Percentiles rank a stretch among this genome's conserved stretches.
Evolutionary conservation across 1,140 invertebrate species (phyloP).

Genomic region (Formica selysi): DNA sequence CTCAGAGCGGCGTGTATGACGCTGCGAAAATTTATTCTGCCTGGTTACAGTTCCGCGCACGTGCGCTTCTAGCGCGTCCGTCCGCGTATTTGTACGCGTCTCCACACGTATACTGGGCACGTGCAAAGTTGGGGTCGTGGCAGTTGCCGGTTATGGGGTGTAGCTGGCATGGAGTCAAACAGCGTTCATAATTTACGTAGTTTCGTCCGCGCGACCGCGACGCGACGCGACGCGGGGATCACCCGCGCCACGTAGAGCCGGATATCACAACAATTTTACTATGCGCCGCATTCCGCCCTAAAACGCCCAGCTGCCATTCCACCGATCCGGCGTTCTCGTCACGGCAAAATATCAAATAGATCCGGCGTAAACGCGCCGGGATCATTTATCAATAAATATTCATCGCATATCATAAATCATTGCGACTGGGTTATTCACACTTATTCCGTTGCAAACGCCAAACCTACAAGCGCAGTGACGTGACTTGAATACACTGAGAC

Average conservation of each 20-base stretch:
- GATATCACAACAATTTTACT: slow-evolving; percentile 79
- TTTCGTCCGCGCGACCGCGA: slow-evolving; percentile 77
- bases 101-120: slow-evolving; percentile 44
- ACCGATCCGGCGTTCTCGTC: slow-evolving; percentile 23
- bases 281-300: slow-evolving; percentile 39
- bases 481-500: slow-evolving; percentile 42
- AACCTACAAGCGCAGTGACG: slow-evolving; percentile 46
- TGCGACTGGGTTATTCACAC: slow-evolving; percentile 49
- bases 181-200: slow-evolving; percentile 84
- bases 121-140: slow-evolving; percentile 56
- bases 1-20: slow-evolving; percentile 63
- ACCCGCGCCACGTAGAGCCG: slow-evolving; percentile 49
- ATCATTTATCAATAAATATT: slow-evolving; percentile 63
- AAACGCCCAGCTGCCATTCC: slow-evolving; percentile 51
- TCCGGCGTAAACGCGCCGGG: slow-evolving; percentile 32
- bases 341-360: slow-evolving; percentile 57
- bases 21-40: slow-evolving; percentile 80
- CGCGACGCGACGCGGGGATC: slow-evolving; percentile 60
- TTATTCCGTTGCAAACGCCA: slow-evolving; percentile 45
- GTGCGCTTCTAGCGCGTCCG: not conserved
- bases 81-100: slow-evolving; percentile 9
- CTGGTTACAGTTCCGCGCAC: slow-evolving; percentile 51
- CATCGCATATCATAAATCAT: slow-evolving; percentile 56
- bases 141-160: slow-evolving; percentile 77
- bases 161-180: slow-evolving; percentile 84